Base-by-base conservation (phyloP, 1,140 invertebrate genomes). In the Tetragonula clypearis region DNA sequence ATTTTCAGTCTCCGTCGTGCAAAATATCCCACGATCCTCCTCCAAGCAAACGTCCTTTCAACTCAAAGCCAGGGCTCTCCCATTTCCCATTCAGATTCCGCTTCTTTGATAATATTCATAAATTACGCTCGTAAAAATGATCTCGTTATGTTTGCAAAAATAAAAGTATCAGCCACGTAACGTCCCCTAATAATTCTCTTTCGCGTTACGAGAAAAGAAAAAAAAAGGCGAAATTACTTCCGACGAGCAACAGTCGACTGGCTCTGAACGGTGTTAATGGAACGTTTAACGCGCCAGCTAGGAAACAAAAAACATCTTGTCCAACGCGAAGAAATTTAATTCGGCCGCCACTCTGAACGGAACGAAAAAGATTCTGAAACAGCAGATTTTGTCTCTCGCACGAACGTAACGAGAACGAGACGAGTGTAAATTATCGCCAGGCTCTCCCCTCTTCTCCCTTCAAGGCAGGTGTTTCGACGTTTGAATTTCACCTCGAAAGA, bases 301-400 rank as follows among this genome's bases (percentile, higher is more conserved):
- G 14, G n/a, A 11, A 62, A 30, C 2, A 35, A 35, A 35, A 35
- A n/a, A 62, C 55, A 66, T 35, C 41, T 26, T n/a, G 19, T 4
- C 12, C 1, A 49, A n/a, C 6, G 26, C n/a, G n/a, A n/a, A 23
- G 58, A 75, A 75, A 65, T 75, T 82, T 55, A 60, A 60, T 30
- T 30, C 65, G 35, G 26, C 26, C 26, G 11, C n/a, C 30, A 62
- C 12, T 15, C 6, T 11, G 8, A 11, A 21, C 12, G 12, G 4
- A 26, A 30, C 11, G 72, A n/a, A 30, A 82, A 66, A 56, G 80
- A 80, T 80, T 72, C 26, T 11, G 56, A 72, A 72, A 17, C n/a
- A 23, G 23, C 35, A 19, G 41, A 41, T 49, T 73, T 56, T 56
- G 21, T n/a, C 30, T 53, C 30, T 73, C 56, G 4, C 41, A 41